Conservation (phyloP, 2,888 invertebrate species). For the Stenotaenia linearis region DNA sequence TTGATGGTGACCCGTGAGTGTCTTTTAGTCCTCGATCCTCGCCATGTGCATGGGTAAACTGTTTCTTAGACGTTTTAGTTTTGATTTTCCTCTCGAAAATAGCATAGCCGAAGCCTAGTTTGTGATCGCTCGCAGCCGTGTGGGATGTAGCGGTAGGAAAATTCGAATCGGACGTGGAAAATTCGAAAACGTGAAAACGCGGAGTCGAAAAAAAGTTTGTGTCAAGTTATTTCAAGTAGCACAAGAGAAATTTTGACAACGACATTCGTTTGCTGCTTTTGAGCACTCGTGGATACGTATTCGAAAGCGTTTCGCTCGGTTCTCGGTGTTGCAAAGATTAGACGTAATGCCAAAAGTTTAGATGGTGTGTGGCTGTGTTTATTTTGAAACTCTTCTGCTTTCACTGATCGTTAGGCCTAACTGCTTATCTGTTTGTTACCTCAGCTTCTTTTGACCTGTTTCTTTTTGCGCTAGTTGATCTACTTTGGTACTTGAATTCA, state of each 20-base stretch:
- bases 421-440: not conserved
- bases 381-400: not conserved
- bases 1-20: slow-evolving; percentile 8
- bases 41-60: slow-evolving; percentile 35
- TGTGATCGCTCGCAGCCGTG: not conserved
- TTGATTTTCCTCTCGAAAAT: not conserved
- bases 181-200: not conserved
- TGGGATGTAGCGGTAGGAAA: not conserved
- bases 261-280: not conserved
- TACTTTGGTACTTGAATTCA: too few species aligned
- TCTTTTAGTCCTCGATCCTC: slow-evolving; percentile 28
- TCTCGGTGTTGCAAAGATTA: not conserved
- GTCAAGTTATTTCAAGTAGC: slow-evolving; percentile 19
- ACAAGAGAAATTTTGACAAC: not conserved
- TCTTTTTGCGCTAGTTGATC: not conserved
- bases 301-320: not conserved
- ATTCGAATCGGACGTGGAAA: not conserved
- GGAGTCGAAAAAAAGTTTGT: not conserved
- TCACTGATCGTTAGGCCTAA: not conserved
- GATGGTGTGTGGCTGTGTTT: not conserved
- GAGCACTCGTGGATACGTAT: not conserved
- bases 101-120: not conserved
- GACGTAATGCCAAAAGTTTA: not conserved
- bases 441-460: not conserved
- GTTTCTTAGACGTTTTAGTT: not conserved